Evolutionary conservation across 2,797 vertebrate species (phyloP).

Genomic region (Pipistrellus pipistrellus): DNA sequence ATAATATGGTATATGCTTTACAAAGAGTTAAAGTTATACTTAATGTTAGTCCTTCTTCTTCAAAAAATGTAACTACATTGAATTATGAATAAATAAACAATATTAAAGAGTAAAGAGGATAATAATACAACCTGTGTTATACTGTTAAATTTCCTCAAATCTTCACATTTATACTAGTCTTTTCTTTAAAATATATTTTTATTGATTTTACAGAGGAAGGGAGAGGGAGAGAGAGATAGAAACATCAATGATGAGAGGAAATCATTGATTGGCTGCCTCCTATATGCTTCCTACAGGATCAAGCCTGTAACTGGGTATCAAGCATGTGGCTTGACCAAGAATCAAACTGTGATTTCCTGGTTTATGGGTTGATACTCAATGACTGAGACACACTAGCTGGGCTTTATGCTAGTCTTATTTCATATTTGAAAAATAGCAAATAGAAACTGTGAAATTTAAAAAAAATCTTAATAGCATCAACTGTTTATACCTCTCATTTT

Average conservation of each 20-base stretch:
- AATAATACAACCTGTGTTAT: background rate
- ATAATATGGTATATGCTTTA: background rate
- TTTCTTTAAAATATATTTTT: too few species aligned
- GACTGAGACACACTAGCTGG: too few species aligned
- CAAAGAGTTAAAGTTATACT: background rate
- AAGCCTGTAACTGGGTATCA: too few species aligned
- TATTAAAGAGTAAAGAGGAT: background rate
- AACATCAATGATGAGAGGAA: too few species aligned
- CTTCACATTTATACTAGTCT: background rate
- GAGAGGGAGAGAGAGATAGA: too few species aligned
- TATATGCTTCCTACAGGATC: too few species aligned
- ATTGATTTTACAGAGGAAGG: too few species aligned
- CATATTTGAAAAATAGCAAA: background rate
- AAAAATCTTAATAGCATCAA: background rate
- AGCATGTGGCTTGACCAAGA: too few species aligned
- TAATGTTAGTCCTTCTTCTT: background rate
- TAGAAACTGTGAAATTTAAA: background rate
- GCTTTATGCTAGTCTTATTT: background rate
- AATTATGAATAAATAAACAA: background rate
- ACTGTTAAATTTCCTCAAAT: background rate
- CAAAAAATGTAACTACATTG: background rate
- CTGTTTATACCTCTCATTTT: background rate
- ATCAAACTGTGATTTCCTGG: too few species aligned
- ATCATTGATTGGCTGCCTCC: too few species aligned
- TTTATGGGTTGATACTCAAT: too few species aligned